A percentile compares a stretch with the other conserved stretches of the same genome.
phyloP scores from a whole-genome alignment of 2,113 vertebrate species.

The Corythoichthys haematopterus region DNA sequence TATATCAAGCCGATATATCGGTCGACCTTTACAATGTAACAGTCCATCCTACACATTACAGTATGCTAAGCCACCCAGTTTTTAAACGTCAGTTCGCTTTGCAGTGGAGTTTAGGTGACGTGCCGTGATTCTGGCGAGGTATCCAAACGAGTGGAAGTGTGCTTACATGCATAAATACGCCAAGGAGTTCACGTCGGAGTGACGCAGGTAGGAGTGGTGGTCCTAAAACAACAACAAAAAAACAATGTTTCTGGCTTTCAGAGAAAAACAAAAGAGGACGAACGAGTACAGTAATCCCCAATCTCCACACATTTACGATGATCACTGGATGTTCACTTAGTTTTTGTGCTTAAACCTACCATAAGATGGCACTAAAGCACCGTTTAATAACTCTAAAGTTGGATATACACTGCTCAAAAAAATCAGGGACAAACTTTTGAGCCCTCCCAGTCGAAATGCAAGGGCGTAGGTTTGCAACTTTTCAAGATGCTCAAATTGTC shows the following conservation, averaged over 20 bases:
- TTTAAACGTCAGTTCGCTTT: conserved; percentile 25
- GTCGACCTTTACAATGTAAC: conserved; percentile 25
- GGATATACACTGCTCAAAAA: too few relatives aligned
- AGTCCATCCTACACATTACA: conserved; percentile 9
- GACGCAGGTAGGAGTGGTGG: conserved; percentile 5
- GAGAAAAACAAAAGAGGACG: conserved; percentile 53
- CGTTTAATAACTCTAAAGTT: too few relatives aligned
- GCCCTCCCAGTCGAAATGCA: too few relatives aligned
- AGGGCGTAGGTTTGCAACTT: too few relatives aligned
- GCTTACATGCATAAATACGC: conserved; percentile 47
- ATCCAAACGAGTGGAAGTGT: conserved; percentile 32
- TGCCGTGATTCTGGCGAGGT: conserved; percentile 35
- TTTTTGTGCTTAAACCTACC: background rate
- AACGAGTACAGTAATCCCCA: conserved; percentile 2
- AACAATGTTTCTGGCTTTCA: conserved; percentile 17
- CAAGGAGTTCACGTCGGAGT: conserved; percentile 22
- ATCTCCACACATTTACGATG: background rate
- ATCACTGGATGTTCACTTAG: background rate
- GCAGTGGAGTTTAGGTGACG: conserved; percentile 52
- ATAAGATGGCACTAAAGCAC: too few relatives aligned
- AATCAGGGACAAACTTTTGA: too few relatives aligned
- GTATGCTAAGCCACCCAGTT: background rate
- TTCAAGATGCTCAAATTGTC: too few relatives aligned
- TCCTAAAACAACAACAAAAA: conserved; percentile 18
- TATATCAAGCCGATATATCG: too few relatives aligned